These are phyloP conservation scores for Strigamia transsilvanica DNA, from an alignment of 2,888 invertebrate species.

Conservation along the genomic window DNA sequence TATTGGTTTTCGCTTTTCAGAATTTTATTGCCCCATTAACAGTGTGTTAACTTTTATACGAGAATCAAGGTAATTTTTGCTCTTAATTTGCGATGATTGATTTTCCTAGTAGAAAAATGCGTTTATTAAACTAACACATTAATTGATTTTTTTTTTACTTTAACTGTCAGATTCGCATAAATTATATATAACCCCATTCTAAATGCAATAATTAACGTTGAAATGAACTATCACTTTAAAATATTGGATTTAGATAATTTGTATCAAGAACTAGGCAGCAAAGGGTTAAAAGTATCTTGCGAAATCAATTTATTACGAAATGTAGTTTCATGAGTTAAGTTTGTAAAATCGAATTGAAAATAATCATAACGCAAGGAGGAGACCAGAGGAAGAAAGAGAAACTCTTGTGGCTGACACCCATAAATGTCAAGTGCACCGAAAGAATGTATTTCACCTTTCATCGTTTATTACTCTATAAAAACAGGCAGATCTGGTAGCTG, in stretches of 20 bases:
- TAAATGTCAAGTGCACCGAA: conserved; percentile 40
- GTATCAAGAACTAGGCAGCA: not conserved
- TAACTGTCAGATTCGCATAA: too few species aligned
- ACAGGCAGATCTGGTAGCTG: conserved; percentile 39
- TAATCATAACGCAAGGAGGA: not conserved
- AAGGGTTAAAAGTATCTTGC: not conserved
- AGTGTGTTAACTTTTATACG: too few species aligned
- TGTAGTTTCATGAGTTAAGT: not conserved
- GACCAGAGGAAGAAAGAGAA: not conserved
- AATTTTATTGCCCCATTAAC: too few species aligned
- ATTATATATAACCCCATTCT: too few species aligned
- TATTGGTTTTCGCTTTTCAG: too few species aligned
- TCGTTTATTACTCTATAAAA: conserved; percentile 49
- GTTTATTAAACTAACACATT: not conserved
- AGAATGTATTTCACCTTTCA: conserved; percentile 39
- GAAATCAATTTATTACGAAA: not conserved
- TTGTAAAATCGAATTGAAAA: conserved; percentile 23
- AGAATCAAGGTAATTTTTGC: too few species aligned
- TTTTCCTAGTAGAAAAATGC: not conserved
- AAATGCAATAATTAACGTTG: too few species aligned
- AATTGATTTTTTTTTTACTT: not conserved
- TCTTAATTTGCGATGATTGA: too few species aligned
- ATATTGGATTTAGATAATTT: too few species aligned
- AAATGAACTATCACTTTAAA: too few species aligned
- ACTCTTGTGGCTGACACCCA: conserved; percentile 33